Percentiles rank a stretch among this genome's conserved stretches.
phyloP scores from a whole-genome alignment of 2,113 vertebrate genomes.

The Maccullochella peelii region DNA sequence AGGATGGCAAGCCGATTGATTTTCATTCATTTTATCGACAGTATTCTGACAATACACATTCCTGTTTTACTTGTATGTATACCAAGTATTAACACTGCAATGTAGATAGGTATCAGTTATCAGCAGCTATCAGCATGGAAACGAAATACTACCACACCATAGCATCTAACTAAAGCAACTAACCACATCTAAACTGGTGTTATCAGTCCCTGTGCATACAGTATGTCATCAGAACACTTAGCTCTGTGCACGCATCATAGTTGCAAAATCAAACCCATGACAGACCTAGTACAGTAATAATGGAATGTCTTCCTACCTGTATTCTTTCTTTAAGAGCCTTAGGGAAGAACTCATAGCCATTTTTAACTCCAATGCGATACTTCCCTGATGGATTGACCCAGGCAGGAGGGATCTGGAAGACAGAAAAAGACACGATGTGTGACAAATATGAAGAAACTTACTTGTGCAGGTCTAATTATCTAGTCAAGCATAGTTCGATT shows the following conservation, averaged over 20 bases:
- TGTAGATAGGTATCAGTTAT: too few species aligned
- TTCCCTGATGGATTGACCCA: constrained; percentile 96
- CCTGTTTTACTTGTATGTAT: neutral
- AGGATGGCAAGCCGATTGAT: neutral
- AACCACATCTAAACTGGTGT: neutral
- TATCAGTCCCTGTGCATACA: neutral
- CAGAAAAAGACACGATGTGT: constrained; percentile 44
- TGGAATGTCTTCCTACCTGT: constrained; percentile 85
- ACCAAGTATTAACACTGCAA: neutral
- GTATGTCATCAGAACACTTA: neutral
- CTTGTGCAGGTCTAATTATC: neutral
- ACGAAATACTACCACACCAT: neutral
- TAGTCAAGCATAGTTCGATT: neutral
- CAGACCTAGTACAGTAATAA: constrained; percentile 19
- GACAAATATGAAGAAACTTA: constrained; percentile 17
- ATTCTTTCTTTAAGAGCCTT: constrained; percentile 98
- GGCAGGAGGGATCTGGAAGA: constrained; percentile 87
- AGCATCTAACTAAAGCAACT: neutral
- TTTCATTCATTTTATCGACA: neutral
- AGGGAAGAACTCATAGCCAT: constrained; percentile 97
- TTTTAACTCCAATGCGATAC: constrained; percentile 97
- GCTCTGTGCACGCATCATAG: neutral
- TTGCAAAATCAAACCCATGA: neutral
- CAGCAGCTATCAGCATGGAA: neutral
- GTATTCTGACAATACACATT: neutral